Conservation (phyloP, 2,888 invertebrate species). For the Lithosia quadra region DNA sequence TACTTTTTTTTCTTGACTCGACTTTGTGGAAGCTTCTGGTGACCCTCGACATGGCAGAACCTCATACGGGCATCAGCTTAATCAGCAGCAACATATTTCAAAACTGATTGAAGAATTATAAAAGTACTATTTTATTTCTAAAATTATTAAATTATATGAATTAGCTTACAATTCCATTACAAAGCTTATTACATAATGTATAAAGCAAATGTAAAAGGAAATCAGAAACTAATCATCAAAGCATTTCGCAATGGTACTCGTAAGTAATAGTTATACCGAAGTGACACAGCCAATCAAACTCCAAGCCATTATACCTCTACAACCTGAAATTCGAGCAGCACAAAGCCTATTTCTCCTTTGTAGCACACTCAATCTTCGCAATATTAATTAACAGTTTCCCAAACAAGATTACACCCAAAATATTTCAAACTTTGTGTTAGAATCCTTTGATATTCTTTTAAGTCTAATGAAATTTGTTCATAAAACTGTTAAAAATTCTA, state of each 20-base stretch:
- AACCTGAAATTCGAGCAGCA: background rate
- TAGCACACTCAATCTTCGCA: background rate
- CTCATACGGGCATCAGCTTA: too few species aligned
- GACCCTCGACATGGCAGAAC: too few species aligned
- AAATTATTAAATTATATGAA: too few species aligned
- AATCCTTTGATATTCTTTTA: slow-evolving; percentile 7
- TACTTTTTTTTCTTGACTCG: too few species aligned
- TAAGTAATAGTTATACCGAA: background rate
- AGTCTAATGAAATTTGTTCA: slow-evolving; percentile 11
- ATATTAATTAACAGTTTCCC: slow-evolving; percentile 9
- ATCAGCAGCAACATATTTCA: too few species aligned
- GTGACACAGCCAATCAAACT: background rate
- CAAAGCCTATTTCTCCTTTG: background rate
- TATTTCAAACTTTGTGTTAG: background rate
- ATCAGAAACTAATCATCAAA: background rate
- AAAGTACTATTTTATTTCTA: too few species aligned
- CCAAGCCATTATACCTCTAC: background rate
- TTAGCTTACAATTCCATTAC: background rate
- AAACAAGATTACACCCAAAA: background rate
- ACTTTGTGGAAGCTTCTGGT: too few species aligned
- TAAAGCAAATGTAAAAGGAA: background rate
- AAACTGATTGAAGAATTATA: too few species aligned
- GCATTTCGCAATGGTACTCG: too few species aligned
- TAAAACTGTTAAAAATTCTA: slow-evolving; percentile 10
- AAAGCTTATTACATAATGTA: background rate